Evolutionary conservation across 2,113 vertebrate genomes (phyloP), one percentile per base, ranked within the genome.

Genomic region (Indicator maculatus): DNA sequence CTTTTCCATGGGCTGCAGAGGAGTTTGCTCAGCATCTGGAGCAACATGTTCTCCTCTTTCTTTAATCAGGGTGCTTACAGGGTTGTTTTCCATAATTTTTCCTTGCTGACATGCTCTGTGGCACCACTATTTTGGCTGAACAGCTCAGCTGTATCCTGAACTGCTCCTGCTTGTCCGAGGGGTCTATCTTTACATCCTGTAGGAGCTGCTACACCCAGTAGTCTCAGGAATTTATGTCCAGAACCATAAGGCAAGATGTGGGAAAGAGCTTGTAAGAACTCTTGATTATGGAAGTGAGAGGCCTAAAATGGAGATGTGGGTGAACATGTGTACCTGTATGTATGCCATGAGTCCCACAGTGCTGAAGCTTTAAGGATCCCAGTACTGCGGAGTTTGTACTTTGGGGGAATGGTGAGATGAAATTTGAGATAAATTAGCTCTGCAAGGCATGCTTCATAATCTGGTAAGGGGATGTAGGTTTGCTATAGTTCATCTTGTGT

Each of bases 281-380:
- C 3, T 28, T 71, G 15, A 28, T 71, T 19, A 28, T 20, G 66
- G 44, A 33, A 71, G 13, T 13, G 36, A 84, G 61, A 47, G 20
- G 18, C n/a, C 70, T 69, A 15, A 78, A 83, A 36, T 7, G 38
- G 17, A 9, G 16, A 11, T 63, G 52, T 31, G 41, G 24, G 28
- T 63, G 69, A 65, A 28, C 28, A 12, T 9, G 2, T 24, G 12
- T 38, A 10, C 30, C 8, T 61, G 5, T 38, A 36, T 8, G 10
- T 77, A 6, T 1, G 4, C 28, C 6, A 0, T 0, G 1, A 63
- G 8, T 31, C 8, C 30, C 18, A 41, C 9, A 3, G 19, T 33
- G 11, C 23, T 74, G 60, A 30, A 7, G 18, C 53, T 75, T 75
- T 73, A 60, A 66, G 31, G 11, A 17, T 75, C 11, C 15, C 30